Evolutionary conservation across 2,113 vertebrate species (phyloP), one percentile per base, ranked within the genome.

Genomic region (Podarcis raffonei): DNA sequence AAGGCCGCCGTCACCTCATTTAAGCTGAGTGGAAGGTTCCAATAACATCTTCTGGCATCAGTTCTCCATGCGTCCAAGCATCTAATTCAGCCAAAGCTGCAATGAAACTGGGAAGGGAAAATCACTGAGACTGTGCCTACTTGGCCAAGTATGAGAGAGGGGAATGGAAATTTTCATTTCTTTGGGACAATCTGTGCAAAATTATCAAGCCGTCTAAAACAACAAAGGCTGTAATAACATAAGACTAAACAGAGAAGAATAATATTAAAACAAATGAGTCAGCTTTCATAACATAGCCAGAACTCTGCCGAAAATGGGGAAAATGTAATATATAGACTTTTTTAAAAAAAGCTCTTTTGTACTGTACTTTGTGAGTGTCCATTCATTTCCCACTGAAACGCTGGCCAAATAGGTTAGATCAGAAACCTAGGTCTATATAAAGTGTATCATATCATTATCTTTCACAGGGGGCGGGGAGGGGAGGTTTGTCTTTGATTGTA

Each of bases 241-340:
- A 86, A 69, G 22, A 91, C 75, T 35, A 88, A 89, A 89, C 87
- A 11, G 65, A 32, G 0, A 81, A 89, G 16, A 92, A 86, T 0
- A 16, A 84, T 85, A 74, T 53, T 72, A 76, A 90, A 85, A 87
- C 78, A 86, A 93, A 91, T 2, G 11, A 91, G 89, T 72, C 5
- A 12, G 0, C 66, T 78, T 27, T 87, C 78, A 79, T 83, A 80
- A 75, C 69, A 57, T 9, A 32, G 9, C 37, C 85, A n/a, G 65
- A 32, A 30, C 15, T 16, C 32, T 76, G 5, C n/a, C 89, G 89
- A 20, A 6, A 42, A 71, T 18, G 6, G 3, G 5, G 30, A 9
- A 86, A 16, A 1, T 30, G 27, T 59, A 85, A 20, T 23, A 25
- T 15, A 57, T 25, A 48, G 66, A 32, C 85, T 53, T 1, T 42